phyloP scores from a whole-genome alignment of 2,888 invertebrate species.

The Tuberolachnus salignus region DNA sequence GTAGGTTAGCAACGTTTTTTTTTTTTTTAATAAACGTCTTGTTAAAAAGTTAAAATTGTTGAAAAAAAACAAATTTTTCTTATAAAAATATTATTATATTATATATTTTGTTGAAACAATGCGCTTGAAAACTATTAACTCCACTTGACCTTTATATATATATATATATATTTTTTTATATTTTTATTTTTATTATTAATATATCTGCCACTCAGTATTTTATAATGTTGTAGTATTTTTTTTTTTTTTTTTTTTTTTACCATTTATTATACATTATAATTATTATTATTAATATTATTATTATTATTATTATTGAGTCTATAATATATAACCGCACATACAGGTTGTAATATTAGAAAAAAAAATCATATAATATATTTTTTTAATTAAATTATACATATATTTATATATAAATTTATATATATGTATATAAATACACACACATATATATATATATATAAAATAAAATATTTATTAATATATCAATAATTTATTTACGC shows the following conservation, averaged over 20 bases:
- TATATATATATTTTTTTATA: no score
- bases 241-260: background rate
- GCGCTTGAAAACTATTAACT: slow-evolving; percentile 5
- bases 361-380: slow-evolving; percentile 40
- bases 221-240: background rate
- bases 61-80: background rate
- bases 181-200: slow-evolving; percentile 23
- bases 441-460: no score
- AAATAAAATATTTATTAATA: no score
- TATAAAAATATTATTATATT: no score
- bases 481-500: no score
- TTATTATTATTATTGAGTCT: slow-evolving; percentile 46
- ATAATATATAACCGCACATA: slow-evolving; percentile 10
- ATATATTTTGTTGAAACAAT: slow-evolving; percentile 4
- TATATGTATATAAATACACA: no score
- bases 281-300: slow-evolving; percentile 9
- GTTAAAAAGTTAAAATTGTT: background rate
- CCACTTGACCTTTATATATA: slow-evolving; percentile 30
- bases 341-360: slow-evolving; percentile 29
- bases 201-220: slow-evolving; percentile 39
- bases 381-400: slow-evolving; percentile 36
- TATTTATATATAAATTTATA: no score
- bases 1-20: background rate
- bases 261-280: slow-evolving; percentile 1
- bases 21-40: background rate